phyloP scores from a whole-genome alignment of 2,888 invertebrate genomes.

The Pinctada fucata region DNA sequence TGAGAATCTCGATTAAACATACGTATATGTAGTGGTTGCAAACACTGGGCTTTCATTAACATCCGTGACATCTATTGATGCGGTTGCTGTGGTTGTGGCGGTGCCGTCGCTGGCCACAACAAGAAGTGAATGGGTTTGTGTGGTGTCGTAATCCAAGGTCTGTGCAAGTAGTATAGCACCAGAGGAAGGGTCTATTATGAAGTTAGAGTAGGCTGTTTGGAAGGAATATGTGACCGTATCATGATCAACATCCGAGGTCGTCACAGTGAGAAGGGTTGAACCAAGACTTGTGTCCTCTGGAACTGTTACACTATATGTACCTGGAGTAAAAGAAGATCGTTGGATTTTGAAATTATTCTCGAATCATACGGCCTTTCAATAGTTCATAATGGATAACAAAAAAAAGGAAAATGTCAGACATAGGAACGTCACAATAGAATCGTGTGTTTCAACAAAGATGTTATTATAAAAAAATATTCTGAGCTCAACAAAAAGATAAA shows the following conservation, averaged over 20 bases:
- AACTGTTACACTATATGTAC: constrained; percentile 2
- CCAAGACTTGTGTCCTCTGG: constrained; percentile 33
- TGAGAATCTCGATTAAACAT: neutral
- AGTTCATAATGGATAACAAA: too few species aligned
- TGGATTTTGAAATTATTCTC: too few species aligned
- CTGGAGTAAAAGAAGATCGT: neutral
- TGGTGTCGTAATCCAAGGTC: constrained; percentile 44
- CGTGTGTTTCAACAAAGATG: too few species aligned
- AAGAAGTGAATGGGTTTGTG: constrained; percentile 33
- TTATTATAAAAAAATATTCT: too few species aligned
- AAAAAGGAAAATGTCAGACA: too few species aligned
- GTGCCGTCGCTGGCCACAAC: constrained; percentile 44
- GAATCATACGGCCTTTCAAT: too few species aligned
- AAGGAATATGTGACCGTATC: constrained; percentile 23
- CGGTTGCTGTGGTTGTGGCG: constrained; percentile 12
- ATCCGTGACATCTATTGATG: constrained; percentile 9
- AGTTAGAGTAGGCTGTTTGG: constrained; percentile 21
- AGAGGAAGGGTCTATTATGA: constrained; percentile 41
- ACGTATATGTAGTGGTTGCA: neutral
- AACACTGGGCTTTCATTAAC: constrained; percentile 17
- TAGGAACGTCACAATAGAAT: too few species aligned
- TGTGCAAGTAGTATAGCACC: constrained; percentile 44
- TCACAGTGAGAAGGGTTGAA: constrained; percentile 31
- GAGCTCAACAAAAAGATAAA: too few species aligned
- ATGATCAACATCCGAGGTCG: constrained; percentile 43